Conservation (phyloP, 2,113 vertebrate genomes). For the Pseudorhombus dupliciocellatus region DNA sequence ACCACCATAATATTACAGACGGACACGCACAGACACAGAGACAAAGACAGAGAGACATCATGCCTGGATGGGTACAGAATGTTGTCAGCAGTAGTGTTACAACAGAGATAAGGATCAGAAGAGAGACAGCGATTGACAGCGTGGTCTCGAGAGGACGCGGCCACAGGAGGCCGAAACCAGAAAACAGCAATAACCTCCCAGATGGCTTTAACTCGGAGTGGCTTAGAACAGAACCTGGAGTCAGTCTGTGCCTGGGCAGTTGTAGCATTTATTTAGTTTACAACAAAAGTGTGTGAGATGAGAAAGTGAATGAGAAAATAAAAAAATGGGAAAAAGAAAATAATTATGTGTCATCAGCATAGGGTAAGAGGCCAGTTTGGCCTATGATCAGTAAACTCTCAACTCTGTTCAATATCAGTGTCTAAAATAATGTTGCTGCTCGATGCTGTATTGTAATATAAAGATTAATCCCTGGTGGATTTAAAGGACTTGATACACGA, state of each 20-base stretch:
- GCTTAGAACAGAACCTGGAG: conserved; percentile 54
- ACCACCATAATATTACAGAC: conserved; percentile 65
- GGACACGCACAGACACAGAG: conserved; percentile 63
- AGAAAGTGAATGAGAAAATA: too few species aligned
- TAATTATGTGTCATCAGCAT: too few species aligned
- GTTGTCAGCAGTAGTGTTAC: conserved; percentile 58
- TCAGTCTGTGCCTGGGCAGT: background rate
- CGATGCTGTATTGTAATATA: too few species aligned
- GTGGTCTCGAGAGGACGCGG: conserved; percentile 42
- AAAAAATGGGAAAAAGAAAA: too few species aligned
- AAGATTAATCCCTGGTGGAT: background rate
- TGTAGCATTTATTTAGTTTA: background rate
- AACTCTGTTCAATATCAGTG: too few species aligned
- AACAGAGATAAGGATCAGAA: conserved; percentile 40
- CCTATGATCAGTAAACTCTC: too few species aligned
- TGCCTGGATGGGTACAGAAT: conserved; percentile 66
- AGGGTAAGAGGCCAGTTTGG: too few species aligned
- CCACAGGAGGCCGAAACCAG: conserved; percentile 64
- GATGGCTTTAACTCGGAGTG: conserved; percentile 78
- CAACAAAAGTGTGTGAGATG: too few species aligned
- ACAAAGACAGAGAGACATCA: conserved; percentile 75
- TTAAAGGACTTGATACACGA: background rate
- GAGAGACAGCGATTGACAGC: conserved; percentile 31
- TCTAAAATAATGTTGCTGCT: too few species aligned
- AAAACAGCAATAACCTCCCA: conserved; percentile 81